Conservation (phyloP, 92 coral and sea anemone species). For the Paramuricea clavata region DNA sequence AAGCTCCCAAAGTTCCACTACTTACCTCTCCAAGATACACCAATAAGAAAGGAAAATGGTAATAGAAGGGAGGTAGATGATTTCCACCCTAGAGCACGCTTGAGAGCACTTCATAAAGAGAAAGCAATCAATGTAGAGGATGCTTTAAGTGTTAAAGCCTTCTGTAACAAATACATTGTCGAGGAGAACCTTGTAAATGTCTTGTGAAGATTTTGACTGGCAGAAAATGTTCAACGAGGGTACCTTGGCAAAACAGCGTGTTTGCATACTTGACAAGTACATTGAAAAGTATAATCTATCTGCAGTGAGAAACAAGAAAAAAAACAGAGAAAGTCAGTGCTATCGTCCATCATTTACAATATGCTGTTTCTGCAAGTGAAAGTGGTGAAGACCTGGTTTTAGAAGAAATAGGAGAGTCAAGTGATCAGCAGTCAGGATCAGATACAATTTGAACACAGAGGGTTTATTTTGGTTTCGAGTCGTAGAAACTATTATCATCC, state of each 20-base stretch:
- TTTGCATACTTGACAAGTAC: slow-evolving; percentile 57
- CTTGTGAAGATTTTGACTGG: slow-evolving; percentile 64
- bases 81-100: slow-evolving; percentile 73
- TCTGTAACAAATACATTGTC: slow-evolving; percentile 74
- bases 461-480: too few species aligned
- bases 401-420: too few species aligned
- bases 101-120: slow-evolving; percentile 65
- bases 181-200: slow-evolving; percentile 72
- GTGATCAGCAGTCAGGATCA: too few species aligned
- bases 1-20: slow-evolving; percentile 73
- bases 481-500: too few species aligned
- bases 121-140: slow-evolving; percentile 63
- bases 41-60: slow-evolving; percentile 55
- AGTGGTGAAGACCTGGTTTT: too few species aligned
- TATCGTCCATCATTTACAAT: slow-evolving; percentile 44
- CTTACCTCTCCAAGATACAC: slow-evolving; percentile 67
- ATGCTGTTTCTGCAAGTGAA: too few species aligned
- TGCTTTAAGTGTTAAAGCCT: slow-evolving; percentile 65
- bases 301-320: slow-evolving; percentile 60
- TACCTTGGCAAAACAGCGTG: slow-evolving; percentile 70
- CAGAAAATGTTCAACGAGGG: slow-evolving; percentile 56
- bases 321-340: slow-evolving; percentile 70
- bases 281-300: slow-evolving; percentile 53
- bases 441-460: too few species aligned
- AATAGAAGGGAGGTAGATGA: slow-evolving; percentile 68